Conservation (phyloP, 2,888 invertebrate genomes). For the Xestia xanthographa region DNA sequence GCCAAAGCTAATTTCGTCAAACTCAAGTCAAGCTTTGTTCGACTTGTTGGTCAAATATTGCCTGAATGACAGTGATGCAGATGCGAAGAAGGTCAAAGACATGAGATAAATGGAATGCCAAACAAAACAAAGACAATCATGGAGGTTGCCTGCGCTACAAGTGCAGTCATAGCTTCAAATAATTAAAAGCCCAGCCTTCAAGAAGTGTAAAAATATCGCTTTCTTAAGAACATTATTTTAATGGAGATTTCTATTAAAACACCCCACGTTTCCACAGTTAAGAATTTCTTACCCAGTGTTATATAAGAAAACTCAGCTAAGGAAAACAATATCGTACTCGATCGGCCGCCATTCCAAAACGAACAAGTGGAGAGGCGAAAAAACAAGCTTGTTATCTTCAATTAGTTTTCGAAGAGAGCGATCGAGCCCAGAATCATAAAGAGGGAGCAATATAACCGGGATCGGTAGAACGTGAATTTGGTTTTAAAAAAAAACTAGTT, state of each 20-base stretch:
- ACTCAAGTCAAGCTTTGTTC: not conserved
- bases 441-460: conserved; percentile 78
- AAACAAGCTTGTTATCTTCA: conserved; percentile 87
- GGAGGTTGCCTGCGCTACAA: conserved; percentile 1
- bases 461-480: conserved; percentile 76
- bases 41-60: not conserved
- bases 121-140: conserved; percentile 4
- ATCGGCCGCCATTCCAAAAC: conserved; percentile 78
- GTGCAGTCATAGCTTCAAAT: too few species aligned
- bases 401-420: conserved; percentile 85
- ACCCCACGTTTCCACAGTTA: conserved; percentile 61
- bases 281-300: conserved; percentile 64
- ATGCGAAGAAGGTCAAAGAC: not conserved
- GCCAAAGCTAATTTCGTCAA: not conserved
- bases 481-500: conserved; percentile 80
- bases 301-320: conserved; percentile 71
- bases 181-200: too few species aligned
- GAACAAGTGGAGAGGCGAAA: conserved; percentile 79
- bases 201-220: conserved; percentile 12
- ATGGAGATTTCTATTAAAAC: conserved; percentile 33
- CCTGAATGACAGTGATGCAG: not conserved
- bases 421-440: conserved; percentile 82
- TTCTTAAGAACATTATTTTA: conserved; percentile 1
- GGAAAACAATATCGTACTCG: conserved; percentile 80
- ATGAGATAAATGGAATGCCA: conserved; percentile 13